These are phyloP conservation scores for Muntiacus muntjak DNA, from an alignment of 2,113 vertebrate genomes.

Conservation along the genomic window DNA sequence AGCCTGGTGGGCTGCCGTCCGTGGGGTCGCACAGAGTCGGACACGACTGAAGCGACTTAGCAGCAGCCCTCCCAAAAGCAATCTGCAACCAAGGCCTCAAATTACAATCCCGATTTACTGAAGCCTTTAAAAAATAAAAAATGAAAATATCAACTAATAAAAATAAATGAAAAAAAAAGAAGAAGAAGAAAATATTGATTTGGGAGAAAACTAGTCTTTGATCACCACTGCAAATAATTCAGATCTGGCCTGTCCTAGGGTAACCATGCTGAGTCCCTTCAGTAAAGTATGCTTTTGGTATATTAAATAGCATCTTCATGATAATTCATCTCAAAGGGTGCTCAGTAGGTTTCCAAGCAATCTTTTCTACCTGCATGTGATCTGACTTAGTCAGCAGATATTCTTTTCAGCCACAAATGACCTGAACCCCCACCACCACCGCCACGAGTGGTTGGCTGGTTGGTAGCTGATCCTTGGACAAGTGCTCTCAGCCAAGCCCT, in stretches of 20 bases:
- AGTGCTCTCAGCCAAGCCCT: neutral
- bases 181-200: neutral
- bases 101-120: neutral
- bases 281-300: neutral
- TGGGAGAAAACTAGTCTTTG: neutral
- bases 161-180: neutral
- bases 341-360: neutral
- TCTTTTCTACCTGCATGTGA: neutral
- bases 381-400: neutral
- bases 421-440: neutral
- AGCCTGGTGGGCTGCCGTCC: too few relatives aligned
- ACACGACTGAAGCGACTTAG: too few relatives aligned
- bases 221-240: neutral
- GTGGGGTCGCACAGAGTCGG: too few relatives aligned
- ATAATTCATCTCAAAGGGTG: conserved; percentile 5
- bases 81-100: neutral
- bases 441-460: neutral
- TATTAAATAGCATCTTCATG: neutral
- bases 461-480: neutral
- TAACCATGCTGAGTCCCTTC: neutral
- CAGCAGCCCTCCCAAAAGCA: neutral
- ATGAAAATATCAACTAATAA: too few relatives aligned
- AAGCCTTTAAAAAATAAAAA: neutral
- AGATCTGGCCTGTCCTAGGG: neutral
- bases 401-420: neutral